These are phyloP conservation scores for Aphaenogaster floridana DNA, from an alignment of 1,140 invertebrate genomes.

Conservation along the genomic window DNA sequence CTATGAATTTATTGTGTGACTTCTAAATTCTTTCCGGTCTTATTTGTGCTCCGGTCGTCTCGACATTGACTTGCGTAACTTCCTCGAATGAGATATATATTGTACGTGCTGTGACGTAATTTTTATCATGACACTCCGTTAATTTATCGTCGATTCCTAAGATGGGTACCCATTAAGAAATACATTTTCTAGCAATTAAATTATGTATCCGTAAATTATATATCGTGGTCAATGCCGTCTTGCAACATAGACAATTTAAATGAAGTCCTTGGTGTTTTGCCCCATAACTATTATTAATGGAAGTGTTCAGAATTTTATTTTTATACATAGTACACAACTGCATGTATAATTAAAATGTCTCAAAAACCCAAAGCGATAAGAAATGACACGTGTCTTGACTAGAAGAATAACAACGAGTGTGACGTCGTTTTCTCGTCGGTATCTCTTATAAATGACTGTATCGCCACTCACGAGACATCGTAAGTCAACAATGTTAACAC, in stretches of 20 bases:
- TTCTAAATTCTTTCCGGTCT: conserved; percentile 32
- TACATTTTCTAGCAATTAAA: conserved; percentile 8
- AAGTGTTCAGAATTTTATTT: not conserved
- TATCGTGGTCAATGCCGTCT: not conserved
- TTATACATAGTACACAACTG: not conserved
- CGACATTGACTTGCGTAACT: conserved; percentile 19
- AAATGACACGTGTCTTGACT: not conserved
- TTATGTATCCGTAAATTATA: not conserved
- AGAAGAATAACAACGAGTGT: not conserved
- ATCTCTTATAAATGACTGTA: conserved; percentile 7
- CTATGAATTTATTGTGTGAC: not conserved
- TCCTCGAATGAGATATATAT: not conserved
- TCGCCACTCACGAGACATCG: not conserved
- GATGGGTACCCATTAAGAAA: not conserved
- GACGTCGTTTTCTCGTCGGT: not conserved
- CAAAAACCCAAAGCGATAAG: not conserved
- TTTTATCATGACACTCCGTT: not conserved
- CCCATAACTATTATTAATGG: not conserved
- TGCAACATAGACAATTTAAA: conserved; percentile 13
- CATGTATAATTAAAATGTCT: not conserved
- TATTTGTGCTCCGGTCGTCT: not conserved
- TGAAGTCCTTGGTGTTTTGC: not conserved
- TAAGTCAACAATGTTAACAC: not conserved
- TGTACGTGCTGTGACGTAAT: not conserved
- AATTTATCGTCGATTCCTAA: not conserved